Conservation (phyloP, 2,888 invertebrate species). For the Epinotia bilunana region DNA sequence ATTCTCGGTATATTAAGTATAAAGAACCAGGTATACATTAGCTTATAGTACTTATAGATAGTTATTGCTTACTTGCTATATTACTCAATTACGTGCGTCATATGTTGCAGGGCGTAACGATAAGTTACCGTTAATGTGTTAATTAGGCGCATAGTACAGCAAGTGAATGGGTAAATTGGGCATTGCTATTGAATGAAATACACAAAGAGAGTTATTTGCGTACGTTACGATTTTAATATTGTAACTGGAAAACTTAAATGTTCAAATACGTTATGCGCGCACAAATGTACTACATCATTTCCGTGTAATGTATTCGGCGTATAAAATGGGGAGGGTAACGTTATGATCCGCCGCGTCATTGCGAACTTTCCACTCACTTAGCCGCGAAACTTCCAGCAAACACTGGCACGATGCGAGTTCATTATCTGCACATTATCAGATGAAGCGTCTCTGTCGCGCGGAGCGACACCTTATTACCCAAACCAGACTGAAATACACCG, state of each 20-base stretch:
- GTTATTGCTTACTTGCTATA: too few relatives aligned
- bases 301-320: not conserved
- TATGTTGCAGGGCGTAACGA: too few relatives aligned
- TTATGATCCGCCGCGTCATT: slow-evolving; percentile 49
- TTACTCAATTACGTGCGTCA: too few relatives aligned
- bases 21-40: too few relatives aligned
- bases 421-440: slow-evolving; percentile 50
- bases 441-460: not conserved
- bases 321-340: not conserved
- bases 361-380: slow-evolving; percentile 52
- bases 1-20: too few relatives aligned
- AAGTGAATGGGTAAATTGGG: too few relatives aligned
- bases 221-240: not conserved
- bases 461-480: slow-evolving; percentile 42
- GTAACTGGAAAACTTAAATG: not conserved
- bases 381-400: slow-evolving; percentile 44
- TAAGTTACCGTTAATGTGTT: too few relatives aligned
- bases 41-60: too few relatives aligned
- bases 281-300: not conserved
- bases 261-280: not conserved
- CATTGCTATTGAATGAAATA: too few relatives aligned
- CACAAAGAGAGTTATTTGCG: too few relatives aligned
- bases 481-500: slow-evolving; percentile 20
- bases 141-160: too few relatives aligned
- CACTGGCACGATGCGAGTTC: slow-evolving; percentile 49